Base-by-base conservation (phyloP, 2,888 invertebrate genomes). In the Corbicula japonica region DNA sequence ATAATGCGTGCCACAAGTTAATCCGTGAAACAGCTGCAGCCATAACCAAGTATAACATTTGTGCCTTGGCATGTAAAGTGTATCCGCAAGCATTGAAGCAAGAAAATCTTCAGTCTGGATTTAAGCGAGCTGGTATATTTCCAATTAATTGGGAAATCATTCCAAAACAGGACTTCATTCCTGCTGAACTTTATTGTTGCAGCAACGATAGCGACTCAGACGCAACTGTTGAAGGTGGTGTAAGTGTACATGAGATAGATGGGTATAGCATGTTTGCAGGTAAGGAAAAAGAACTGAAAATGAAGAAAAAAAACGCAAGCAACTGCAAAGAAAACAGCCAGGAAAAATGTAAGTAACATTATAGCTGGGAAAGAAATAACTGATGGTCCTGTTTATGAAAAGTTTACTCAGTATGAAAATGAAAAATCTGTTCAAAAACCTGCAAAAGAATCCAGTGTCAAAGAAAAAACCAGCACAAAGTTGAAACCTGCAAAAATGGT, bases 81-180 rank as follows among this genome's bases (percentile, higher is more conserved):
- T 71, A 46, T 21, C 8, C n/a, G 26, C 12, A 46, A 23, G 48
- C 60, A 21, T 30, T 63, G 6, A 28, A 1, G n/a, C 12, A 38
- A 23, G 76, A 63, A 18, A 76, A 76, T 34, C 46, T 69, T 10
- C 65, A 60, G 35, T 21, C n/a, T 18, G 62, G 56, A 26, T 54
- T 76, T 44, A 54, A 21, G 2, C 30, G 46, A 34, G 46, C 69
- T 1, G 54, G 63, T 38, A 62, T 76, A 18, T 70, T 46, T 56
- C 63, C 46, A 1, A 41, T 41, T 18, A 26, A 58, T 15, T n/a
- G 56, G 26, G 34, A 34, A 32, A 56, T 46, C 5, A 61, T 61
- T 38, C 34, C 38, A 26, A 61, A 71, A 52, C 48, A 61, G n/a
- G 8, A 35, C 26, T 35, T 61, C 8, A n/a, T n/a, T n/a, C n/a